Evolutionary conservation across 2,797 vertebrate species (phyloP), one percentile per base, ranked within the genome.

Genomic region (Sparus aurata): DNA sequence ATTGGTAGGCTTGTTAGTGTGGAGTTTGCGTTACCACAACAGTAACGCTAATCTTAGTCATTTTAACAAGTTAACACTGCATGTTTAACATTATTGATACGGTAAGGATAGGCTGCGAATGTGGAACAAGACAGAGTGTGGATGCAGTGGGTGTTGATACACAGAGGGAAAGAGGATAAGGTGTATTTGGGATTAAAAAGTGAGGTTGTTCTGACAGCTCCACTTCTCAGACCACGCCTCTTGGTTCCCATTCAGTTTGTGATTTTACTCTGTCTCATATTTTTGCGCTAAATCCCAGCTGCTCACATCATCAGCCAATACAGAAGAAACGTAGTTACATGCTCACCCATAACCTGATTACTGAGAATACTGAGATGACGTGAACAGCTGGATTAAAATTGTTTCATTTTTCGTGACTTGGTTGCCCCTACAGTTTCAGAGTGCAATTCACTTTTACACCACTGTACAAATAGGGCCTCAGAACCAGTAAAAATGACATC

Each of bases 201-300:
- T 27, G 49, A 54, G 22, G 62, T 59, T 41, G 67, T 75, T 53
- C 12, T 65, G 13, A 54, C 30, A 43, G 47, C 46, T 53, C 34
- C 38, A 25, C 34, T 16, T 67, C 17, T 61, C 27, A 16, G 12
- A 8, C 34, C 25, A 55, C 52, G 18, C 18, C 30, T 27, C 25
- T 47, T 25, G 12, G 25, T 83, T 53, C 41, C 43, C 41, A 22
- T 50, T 46, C 20, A 62, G 20, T 52, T 57, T 55, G 11, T 45
- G 62, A 11, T 41, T n/a, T 38, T 11, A n/a, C 27, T 23, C 46
- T 18, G 25, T 43, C 64, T 27, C 20, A 18, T 11, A 20, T 63
- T 62, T 25, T 17, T 41, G 17, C 52, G 27, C 2, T 52, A 12
- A 45, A 47, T 77, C 25, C 1, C 18, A 0, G 5, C 20, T 54